Conservation (phyloP, 2,113 vertebrate species). For the Nesoenas mayeri region DNA sequence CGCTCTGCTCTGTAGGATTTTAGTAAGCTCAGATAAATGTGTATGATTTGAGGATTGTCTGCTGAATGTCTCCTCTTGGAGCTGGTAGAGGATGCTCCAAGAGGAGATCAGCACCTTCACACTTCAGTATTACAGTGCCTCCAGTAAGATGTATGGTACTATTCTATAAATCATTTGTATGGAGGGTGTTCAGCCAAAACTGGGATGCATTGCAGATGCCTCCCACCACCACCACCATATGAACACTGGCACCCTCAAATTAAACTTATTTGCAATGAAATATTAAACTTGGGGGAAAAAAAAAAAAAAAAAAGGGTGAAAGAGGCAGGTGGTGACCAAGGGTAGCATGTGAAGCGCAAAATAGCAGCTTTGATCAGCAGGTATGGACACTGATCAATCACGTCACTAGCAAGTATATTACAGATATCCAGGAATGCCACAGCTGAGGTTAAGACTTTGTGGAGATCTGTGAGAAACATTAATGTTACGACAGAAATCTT, state of each 20-base stretch:
- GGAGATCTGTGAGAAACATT: background rate
- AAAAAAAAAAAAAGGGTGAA: background rate
- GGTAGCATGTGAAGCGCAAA: background rate
- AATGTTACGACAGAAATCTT: background rate
- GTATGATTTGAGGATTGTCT: background rate
- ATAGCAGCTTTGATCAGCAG: background rate
- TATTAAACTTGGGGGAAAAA: background rate
- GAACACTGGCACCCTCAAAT: background rate
- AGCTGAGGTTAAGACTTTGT: background rate
- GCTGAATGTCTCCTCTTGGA: background rate
- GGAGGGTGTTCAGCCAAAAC: background rate
- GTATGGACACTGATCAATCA: background rate
- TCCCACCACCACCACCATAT: background rate
- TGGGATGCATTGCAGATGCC: background rate
- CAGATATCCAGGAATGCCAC: background rate
- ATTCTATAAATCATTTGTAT: background rate
- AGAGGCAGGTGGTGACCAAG: background rate
- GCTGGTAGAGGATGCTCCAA: background rate
- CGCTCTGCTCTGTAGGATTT: background rate
- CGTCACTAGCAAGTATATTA: accelerated
- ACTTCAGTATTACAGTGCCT: background rate
- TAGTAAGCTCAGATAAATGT: background rate
- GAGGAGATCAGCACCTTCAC: background rate
- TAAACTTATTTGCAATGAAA: background rate
- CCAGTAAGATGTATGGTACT: background rate